Evolutionary conservation across 2,113 vertebrate species (phyloP).

Genomic region (Corythaixoides concolor): DNA sequence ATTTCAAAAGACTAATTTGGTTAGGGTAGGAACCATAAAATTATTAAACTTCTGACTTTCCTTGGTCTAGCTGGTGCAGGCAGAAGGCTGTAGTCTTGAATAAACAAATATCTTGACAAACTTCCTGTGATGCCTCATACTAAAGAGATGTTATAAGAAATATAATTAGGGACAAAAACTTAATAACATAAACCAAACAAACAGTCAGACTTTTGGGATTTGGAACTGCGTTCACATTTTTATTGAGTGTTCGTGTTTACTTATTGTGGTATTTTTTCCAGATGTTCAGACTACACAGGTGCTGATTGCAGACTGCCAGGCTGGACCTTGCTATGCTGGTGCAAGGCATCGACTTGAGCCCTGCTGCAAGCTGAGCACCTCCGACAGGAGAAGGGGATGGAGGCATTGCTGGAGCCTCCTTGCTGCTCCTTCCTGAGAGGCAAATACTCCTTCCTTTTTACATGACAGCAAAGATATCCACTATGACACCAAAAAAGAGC

Average conservation of each 20-base stretch:
- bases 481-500: background rate
- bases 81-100: background rate
- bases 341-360: background rate
- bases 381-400: accelerated
- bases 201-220: background rate
- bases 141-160: background rate
- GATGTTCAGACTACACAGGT: background rate
- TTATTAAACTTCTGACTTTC: background rate
- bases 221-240: background rate
- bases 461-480: background rate
- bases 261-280: background rate
- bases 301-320: background rate
- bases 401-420: background rate
- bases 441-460: background rate
- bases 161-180: background rate
- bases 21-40: background rate
- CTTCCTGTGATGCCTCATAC: background rate
- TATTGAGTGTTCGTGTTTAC: background rate
- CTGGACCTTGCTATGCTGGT: background rate
- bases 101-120: background rate
- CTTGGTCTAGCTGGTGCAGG: background rate
- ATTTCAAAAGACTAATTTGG: background rate
- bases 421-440: background rate
- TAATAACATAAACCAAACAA: background rate
- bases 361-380: background rate